A percentile compares a stretch with the other conserved stretches of the same genome.
These are phyloP conservation scores for Paracanthobrama guichenoti DNA, from an alignment of 2,113 vertebrate species.

Conservation along the genomic window DNA sequence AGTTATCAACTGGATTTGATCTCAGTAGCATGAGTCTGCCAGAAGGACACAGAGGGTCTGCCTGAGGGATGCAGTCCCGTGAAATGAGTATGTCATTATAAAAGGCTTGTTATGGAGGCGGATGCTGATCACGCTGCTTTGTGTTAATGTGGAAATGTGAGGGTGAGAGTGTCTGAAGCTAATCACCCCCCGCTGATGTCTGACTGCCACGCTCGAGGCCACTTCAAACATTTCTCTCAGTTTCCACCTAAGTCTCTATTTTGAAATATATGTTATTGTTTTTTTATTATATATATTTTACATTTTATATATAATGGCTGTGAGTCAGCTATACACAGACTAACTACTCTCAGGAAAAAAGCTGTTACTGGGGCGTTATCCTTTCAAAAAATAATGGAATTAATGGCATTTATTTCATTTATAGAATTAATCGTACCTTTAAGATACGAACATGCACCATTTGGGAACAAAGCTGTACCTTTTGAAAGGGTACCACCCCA, in stretches of 20 bases:
- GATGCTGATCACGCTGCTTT: slow-evolving; percentile 66
- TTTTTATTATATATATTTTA: neutral
- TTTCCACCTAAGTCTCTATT: neutral
- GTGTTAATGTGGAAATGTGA: slow-evolving; percentile 41
- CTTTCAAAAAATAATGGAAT: too few species aligned
- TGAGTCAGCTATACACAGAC: slow-evolving; percentile 10
- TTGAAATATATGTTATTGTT: neutral
- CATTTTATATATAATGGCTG: neutral
- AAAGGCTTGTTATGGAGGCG: slow-evolving; percentile 71
- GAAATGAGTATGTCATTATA: slow-evolving; percentile 60
- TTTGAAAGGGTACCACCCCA: neutral
- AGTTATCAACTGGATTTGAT: slow-evolving; percentile 14
- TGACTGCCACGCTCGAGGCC: slow-evolving; percentile 68
- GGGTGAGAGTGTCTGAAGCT: slow-evolving; percentile 58
- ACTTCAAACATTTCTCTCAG: slow-evolving; percentile 56
- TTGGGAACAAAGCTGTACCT: neutral
- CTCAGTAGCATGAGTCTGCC: neutral
- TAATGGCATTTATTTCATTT: too few species aligned
- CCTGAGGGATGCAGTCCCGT: slow-evolving; percentile 65
- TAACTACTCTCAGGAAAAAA: slow-evolving; percentile 26
- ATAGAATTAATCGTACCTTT: neutral
- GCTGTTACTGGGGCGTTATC: neutral
- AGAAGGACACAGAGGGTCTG: slow-evolving; percentile 26
- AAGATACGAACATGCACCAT: neutral
- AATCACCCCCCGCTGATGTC: slow-evolving; percentile 69